phyloP scores from a whole-genome alignment of 2,888 invertebrate species.

The Sympetrum striolatum region DNA sequence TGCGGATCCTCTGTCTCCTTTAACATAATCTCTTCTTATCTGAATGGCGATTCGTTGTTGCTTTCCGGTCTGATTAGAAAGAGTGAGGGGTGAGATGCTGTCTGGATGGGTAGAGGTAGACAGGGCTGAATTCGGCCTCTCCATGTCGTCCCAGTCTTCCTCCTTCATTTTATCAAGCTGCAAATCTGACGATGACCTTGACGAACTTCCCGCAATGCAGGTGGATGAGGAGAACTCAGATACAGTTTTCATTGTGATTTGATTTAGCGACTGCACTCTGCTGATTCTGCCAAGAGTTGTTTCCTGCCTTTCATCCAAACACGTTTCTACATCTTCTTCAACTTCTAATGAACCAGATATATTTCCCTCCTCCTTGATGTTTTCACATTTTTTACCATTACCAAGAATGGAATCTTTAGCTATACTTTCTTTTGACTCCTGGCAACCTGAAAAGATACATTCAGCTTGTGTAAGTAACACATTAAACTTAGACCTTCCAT shows the following conservation, averaged over 20 bases:
- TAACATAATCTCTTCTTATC: slow-evolving; percentile 51
- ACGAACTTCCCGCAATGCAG: neutral
- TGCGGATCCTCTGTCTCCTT: slow-evolving; percentile 46
- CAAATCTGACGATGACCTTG: neutral
- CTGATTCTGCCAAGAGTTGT: neutral
- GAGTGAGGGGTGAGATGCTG: slow-evolving; percentile 6
- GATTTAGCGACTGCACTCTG: neutral
- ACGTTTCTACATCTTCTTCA: neutral
- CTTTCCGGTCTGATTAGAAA: neutral
- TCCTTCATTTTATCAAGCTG: neutral
- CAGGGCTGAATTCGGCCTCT: slow-evolving; percentile 3
- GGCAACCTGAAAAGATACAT: neutral
- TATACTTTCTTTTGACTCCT: neutral
- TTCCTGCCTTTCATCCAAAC: neutral
- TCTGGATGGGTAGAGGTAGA: neutral
- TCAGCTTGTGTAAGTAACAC: too few species aligned
- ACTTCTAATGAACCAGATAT: neutral
- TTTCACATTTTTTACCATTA: neutral
- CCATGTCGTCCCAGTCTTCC: slow-evolving; percentile 13
- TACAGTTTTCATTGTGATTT: neutral
- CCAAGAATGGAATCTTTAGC: neutral
- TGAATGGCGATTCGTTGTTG: slow-evolving; percentile 51
- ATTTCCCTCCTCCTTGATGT: neutral
- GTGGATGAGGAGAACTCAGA: neutral
- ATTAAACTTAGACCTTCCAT: too few species aligned